phyloP scores from a whole-genome alignment of 2,797 vertebrate species.

The Pipistrellus pygmaeus region DNA sequence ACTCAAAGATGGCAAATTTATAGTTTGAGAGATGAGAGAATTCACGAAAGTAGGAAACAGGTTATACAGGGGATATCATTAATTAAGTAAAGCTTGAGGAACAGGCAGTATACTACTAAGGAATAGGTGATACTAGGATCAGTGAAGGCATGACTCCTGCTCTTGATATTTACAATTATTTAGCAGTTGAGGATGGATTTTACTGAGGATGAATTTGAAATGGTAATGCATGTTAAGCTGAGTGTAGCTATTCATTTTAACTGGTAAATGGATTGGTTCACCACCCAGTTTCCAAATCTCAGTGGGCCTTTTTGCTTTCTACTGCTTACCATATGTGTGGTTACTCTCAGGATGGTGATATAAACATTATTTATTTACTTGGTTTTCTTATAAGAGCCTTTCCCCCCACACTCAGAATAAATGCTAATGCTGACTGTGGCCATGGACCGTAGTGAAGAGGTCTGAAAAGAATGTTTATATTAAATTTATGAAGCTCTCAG shows the following conservation, averaged over 20 bases:
- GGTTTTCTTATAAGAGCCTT: constrained; percentile 13
- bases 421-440: neutral
- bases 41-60: constrained; percentile 16
- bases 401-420: neutral
- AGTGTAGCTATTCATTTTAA: neutral
- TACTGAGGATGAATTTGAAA: constrained; percentile 2
- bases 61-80: neutral
- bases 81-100: neutral
- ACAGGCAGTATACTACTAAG: neutral
- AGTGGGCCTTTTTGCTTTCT: constrained; percentile 20
- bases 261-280: neutral
- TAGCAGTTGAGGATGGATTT: neutral
- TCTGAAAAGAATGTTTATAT: constrained; percentile 39
- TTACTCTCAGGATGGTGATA: constrained; percentile 7
- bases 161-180: neutral
- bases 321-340: neutral
- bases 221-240: neutral
- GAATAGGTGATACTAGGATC: neutral
- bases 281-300: neutral
- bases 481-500: constrained; percentile 37
- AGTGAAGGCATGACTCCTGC: neutral
- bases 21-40: neutral
- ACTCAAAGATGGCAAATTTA: neutral
- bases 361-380: constrained; percentile 44
- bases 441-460: neutral